Base-by-base conservation (phyloP, 1,140 invertebrate genomes). In the Diachasma alloeum region DNA sequence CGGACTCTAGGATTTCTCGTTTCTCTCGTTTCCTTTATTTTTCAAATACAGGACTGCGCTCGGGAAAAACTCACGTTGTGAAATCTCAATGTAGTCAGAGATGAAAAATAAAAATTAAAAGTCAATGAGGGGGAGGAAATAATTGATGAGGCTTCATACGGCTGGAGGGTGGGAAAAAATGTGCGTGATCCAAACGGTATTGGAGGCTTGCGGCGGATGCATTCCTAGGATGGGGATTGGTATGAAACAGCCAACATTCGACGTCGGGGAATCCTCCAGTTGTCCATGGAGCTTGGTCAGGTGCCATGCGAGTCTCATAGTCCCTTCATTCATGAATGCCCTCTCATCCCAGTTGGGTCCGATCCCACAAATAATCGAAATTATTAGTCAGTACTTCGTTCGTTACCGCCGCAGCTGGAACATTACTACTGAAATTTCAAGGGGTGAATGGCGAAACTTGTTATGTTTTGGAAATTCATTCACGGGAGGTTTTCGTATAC, bases 241-340 rank as follows among this genome's bases (percentile, higher is more conserved):
- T 72, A 75, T 74, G 69, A 72, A 74, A 66, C 73, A 67, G 42
- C 67, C 68, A 67, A 75, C 74, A 66, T 56, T 69, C 37, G 56
- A 26, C 39, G 39, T 63, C 67, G 74, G 42, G 77, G 79, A 81
- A 81, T 81, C 72, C 77, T 79, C 75, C 74, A 80, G 19, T 56
- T 56, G 48, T 56, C 48, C 48, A 56, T 56, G 48, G n/a, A 17
- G 48, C 48, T 56, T 22, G 48, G 48, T 81, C 79, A 82, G 82
- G 82, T 83, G 82, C 81, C 80, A 82, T 81, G 79, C 79, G 77
- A 81, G 71, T 75, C 56, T 37, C 53, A 74, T 80, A 74, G 77
- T 79, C 78, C 76, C 80, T 63, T 42, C 39, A 42, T 42, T 13
- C 39, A 77, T 78, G 75, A 73, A 75, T 74, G 68, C 63, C 74